phyloP scores from a whole-genome alignment of 2,113 vertebrate genomes.

The human (Homo sapiens) region GRCh38 chr20:25925501-25926000 shows the following conservation, averaged over 20 bases:
- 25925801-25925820: neutral
- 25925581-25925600: too few species aligned
- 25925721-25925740: neutral
- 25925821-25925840: neutral
- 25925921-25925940: neutral
- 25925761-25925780: neutral
- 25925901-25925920: neutral
- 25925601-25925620: too few species aligned
- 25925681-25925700: constrained; percentile 24
- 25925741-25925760: neutral
- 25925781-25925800: neutral
- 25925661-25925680: neutral
- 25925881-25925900: neutral
- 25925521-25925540: too few species aligned
- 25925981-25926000: neutral
- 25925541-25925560: too few species aligned
- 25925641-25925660: neutral
- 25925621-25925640: too few species aligned
- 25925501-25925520: too few species aligned
- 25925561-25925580: too few species aligned
- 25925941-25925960: neutral
- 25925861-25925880: neutral
- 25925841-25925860: neutral
- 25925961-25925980: neutral
- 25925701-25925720: neutral